These are phyloP conservation scores for Meteorus sp. DNA, from an alignment of 1,140 invertebrate species.

Conservation along the genomic window DNA sequence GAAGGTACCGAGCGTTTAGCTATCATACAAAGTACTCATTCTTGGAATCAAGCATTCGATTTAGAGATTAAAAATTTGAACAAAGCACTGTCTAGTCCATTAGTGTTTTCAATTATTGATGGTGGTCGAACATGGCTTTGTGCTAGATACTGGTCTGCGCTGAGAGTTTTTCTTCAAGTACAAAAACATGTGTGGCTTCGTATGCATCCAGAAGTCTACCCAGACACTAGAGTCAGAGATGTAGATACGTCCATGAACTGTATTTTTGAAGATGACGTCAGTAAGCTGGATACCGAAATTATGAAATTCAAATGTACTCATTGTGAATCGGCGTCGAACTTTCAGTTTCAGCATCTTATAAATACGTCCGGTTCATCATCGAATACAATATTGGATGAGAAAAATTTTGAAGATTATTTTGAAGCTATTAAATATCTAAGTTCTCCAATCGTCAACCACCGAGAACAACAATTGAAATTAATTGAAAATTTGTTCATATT, in stretches of 20 bases:
- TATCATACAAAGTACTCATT: no score
- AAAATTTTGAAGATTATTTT: slow-evolving; percentile 39
- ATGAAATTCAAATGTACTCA: slow-evolving; percentile 45
- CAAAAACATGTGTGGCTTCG: no score
- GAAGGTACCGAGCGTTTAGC: no score
- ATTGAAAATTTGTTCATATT: background rate
- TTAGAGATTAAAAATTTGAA: no score
- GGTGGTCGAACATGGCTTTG: no score
- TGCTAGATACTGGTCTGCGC: no score
- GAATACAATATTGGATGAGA: slow-evolving; percentile 41
- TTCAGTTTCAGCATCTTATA: slow-evolving; percentile 40
- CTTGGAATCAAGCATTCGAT: no score
- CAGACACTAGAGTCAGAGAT: slow-evolving; percentile 37
- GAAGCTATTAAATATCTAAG: slow-evolving; percentile 31
- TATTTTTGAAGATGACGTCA: slow-evolving; percentile 34
- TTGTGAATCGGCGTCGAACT: slow-evolving; percentile 25
- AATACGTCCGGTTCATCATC: slow-evolving; percentile 33
- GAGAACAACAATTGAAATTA: background rate
- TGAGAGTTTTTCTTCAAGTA: no score
- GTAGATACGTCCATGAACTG: slow-evolving; percentile 40
- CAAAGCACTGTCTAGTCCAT: no score
- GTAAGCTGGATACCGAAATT: slow-evolving; percentile 42
- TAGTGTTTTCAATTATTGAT: no score
- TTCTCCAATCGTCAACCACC: background rate
- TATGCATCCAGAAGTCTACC: no score